A percentile compares a stretch with the other conserved stretches of the same genome.
phyloP scores from a whole-genome alignment of 2,888 invertebrate genomes.

The Gastracanthus pulcherrimus region DNA sequence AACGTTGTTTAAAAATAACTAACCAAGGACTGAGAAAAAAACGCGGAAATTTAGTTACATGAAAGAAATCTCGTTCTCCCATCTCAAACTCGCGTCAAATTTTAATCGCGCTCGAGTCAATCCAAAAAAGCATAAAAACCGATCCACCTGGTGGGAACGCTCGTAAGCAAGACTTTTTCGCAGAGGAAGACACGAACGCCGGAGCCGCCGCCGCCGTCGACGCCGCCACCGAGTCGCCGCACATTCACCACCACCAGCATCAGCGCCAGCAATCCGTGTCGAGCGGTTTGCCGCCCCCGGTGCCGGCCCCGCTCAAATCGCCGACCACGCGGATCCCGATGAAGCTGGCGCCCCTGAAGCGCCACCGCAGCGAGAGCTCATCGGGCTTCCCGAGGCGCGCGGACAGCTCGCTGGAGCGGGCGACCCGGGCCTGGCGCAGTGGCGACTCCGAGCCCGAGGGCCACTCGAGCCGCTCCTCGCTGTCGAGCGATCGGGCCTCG shows the following conservation, averaged over 20 bases:
- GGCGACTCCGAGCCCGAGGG: constrained; percentile 64
- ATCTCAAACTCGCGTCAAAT: too few species aligned
- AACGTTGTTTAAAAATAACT: too few species aligned
- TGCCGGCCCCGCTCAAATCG: constrained; percentile 35
- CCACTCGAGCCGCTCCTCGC: constrained; percentile 50
- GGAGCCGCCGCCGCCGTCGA: constrained; percentile 70
- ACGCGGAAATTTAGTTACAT: too few species aligned
- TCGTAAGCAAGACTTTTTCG: constrained; percentile 60
- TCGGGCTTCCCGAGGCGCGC: constrained; percentile 55
- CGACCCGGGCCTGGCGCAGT: constrained; percentile 48
- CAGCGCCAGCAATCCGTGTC: neutral
- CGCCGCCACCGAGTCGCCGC: constrained; percentile 61
- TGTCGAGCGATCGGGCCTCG: constrained; percentile 69
- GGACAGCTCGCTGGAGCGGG: constrained; percentile 58
- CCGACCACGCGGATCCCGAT: constrained; percentile 70
- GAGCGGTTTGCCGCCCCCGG: constrained; percentile 31
- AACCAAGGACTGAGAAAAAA: too few species aligned
- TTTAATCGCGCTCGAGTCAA: too few species aligned
- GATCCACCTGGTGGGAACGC: constrained; percentile 15
- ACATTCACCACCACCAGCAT: too few species aligned
- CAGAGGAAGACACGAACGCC: constrained; percentile 78
- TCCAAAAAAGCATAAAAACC: too few species aligned
- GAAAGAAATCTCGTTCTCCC: too few species aligned
- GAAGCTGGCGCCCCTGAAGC: constrained; percentile 70
- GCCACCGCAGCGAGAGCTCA: constrained; percentile 61